Percentiles rank a stretch among this genome's conserved stretches.
These are phyloP conservation scores for Microctonus brassicae DNA, from an alignment of 2,888 invertebrate genomes.

Conservation along the genomic window DNA sequence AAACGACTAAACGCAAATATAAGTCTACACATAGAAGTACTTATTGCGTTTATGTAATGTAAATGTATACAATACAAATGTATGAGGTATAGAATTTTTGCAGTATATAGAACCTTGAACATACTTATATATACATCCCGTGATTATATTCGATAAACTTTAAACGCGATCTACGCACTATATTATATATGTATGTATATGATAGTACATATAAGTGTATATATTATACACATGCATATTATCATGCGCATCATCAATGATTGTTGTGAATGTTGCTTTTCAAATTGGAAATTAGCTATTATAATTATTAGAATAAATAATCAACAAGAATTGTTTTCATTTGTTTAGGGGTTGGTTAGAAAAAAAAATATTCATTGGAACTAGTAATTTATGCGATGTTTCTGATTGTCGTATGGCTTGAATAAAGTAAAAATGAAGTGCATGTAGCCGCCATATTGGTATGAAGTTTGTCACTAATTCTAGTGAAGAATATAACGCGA, in stretches of 20 bases:
- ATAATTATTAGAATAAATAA: neutral
- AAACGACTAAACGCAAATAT: slow-evolving; percentile 38
- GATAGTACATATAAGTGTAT: too few species aligned
- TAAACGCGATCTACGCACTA: too few species aligned
- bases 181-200: too few species aligned
- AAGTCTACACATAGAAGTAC: slow-evolving; percentile 22
- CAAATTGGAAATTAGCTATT: neutral
- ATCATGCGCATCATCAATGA: too few species aligned
- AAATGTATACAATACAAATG: neutral
- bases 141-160: neutral
- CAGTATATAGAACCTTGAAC: slow-evolving; percentile 27
- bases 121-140: slow-evolving; percentile 19
- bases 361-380: too few species aligned
- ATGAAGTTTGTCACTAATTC: too few species aligned
- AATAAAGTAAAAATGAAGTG: too few species aligned
- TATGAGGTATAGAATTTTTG: slow-evolving; percentile 20
- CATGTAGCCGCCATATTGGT: too few species aligned
- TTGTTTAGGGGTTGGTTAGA: neutral
- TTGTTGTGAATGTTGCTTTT: neutral
- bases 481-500: too few species aligned
- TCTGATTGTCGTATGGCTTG: too few species aligned
- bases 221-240: too few species aligned
- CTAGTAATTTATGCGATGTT: too few species aligned
- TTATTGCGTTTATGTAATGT: neutral
- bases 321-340: neutral